phyloP scores from a whole-genome alignment of 2,797 vertebrate genomes.

The Neostethus bicornis region DNA sequence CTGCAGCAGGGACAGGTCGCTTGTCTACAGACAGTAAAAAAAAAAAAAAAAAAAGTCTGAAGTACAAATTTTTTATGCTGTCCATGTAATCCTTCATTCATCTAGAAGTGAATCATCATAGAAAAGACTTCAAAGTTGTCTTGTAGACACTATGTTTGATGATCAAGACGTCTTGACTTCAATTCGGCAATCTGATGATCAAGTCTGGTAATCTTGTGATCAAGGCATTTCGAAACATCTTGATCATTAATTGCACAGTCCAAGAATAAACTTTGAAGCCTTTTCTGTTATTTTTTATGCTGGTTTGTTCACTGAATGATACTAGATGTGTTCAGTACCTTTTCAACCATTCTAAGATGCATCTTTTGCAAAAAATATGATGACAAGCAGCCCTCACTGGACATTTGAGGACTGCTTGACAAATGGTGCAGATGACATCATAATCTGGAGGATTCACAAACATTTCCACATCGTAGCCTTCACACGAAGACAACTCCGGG shows the following conservation, averaged over 20 bases:
- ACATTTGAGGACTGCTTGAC: conserved; percentile 86
- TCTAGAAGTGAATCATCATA: too few species aligned
- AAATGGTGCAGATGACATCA: conserved; percentile 88
- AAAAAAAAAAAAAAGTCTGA: too few species aligned
- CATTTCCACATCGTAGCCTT: conserved; percentile 87
- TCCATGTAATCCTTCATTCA: too few species aligned
- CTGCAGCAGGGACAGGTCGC: conserved; percentile 88
- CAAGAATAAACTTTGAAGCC: too few species aligned
- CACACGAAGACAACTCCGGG: conserved; percentile 69
- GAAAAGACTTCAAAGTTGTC: too few species aligned
- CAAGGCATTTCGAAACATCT: too few species aligned
- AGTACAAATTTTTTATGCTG: too few species aligned
- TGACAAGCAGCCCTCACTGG: conserved; percentile 86
- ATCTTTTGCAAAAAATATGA: conserved; percentile 91
- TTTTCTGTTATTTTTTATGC: neutral
- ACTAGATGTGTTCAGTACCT: conserved; percentile 64
- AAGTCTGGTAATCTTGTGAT: too few species aligned
- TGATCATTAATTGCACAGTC: too few species aligned
- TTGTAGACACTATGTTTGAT: too few species aligned
- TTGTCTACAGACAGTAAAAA: conserved; percentile 68
- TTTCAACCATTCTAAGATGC: conserved; percentile 88
- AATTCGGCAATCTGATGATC: too few species aligned
- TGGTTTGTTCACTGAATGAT: neutral
- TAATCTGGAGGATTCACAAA: conserved; percentile 85
- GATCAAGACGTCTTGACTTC: too few species aligned